Evolutionary conservation across 2,888 invertebrate genomes (phyloP).

Genomic region (Neoascia interrupta): DNA sequence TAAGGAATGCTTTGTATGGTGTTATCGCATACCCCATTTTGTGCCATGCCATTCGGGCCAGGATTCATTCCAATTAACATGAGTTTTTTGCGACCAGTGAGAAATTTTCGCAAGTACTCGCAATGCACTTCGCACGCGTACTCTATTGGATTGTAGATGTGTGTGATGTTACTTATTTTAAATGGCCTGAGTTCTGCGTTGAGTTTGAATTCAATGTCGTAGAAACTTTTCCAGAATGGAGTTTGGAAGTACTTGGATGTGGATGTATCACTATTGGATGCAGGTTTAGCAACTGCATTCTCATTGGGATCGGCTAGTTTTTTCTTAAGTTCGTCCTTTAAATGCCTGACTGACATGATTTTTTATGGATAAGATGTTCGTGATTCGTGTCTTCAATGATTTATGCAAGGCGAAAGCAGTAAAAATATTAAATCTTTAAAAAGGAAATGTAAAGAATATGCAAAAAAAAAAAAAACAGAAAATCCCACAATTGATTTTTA

Average conservation of each 20-base stretch:
- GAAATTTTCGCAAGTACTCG: constrained; percentile 87
- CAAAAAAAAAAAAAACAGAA: no score
- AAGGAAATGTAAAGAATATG: no score
- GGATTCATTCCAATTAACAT: constrained; percentile 97
- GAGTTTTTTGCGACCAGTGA: constrained; percentile 84
- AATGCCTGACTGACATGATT: constrained; percentile 5
- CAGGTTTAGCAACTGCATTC: not conserved
- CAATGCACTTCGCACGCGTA: constrained; percentile 91
- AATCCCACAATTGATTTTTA: no score
- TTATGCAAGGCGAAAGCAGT: no score
- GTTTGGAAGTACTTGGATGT: constrained; percentile 69
- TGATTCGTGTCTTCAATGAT: no score
- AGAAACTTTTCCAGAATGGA: constrained; percentile 75
- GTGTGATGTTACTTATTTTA: constrained; percentile 68
- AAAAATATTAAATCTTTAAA: no score
- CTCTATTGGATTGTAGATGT: constrained; percentile 90
- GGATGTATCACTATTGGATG: constrained; percentile 1
- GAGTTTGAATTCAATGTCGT: constrained; percentile 73
- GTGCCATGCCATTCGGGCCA: constrained; percentile 98
- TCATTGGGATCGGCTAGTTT: not conserved
- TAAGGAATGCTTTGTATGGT: not conserved
- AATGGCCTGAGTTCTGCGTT: constrained; percentile 69
- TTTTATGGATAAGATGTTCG: no score
- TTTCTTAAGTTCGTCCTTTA: constrained; percentile 13
- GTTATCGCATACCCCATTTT: constrained; percentile 86